These are phyloP conservation scores for Vesta saturnalis DNA, from an alignment of 2,888 invertebrate genomes.

Conservation along the genomic window DNA sequence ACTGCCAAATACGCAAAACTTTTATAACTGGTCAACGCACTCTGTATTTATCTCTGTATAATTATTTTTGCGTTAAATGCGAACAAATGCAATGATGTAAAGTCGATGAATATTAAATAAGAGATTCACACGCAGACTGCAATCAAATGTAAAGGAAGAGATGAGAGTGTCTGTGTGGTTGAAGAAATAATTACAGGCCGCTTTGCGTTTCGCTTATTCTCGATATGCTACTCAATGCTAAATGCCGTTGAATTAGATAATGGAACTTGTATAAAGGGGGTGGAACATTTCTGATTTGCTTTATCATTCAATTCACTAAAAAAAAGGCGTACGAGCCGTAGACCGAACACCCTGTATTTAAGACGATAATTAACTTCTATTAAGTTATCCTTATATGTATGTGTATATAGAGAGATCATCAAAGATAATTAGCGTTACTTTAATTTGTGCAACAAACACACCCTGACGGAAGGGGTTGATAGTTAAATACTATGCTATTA, in stretches of 20 bases:
- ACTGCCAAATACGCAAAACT: not conserved
- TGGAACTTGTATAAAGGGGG: conserved; percentile 49
- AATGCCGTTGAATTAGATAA: conserved; percentile 49
- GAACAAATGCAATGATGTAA: conserved; percentile 9
- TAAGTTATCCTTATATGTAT: not conserved
- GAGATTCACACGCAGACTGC: conserved; percentile 33
- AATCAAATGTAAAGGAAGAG: conserved; percentile 32
- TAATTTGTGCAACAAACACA: conserved; percentile 49
- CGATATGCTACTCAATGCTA: conserved; percentile 54
- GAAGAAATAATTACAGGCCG: conserved; percentile 61
- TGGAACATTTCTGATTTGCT: conserved; percentile 45
- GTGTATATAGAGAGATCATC: conserved; percentile 24
- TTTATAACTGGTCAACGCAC: conserved; percentile 6
- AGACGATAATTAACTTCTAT: not conserved
- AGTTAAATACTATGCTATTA: conserved; percentile 44
- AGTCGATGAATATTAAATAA: conserved; percentile 30
- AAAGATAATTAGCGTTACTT: conserved; percentile 42
- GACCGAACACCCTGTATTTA: not conserved
- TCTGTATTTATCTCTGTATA: not conserved
- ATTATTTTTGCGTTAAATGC: not conserved
- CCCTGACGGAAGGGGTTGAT: conserved; percentile 48
- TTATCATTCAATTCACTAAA: conserved; percentile 44
- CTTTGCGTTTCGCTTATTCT: conserved; percentile 53
- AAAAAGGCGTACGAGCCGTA: not conserved
- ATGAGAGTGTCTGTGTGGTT: conserved; percentile 50